These are phyloP conservation scores for Chloromyia formosa DNA, from an alignment of 2,888 invertebrate genomes.

Conservation along the genomic window DNA sequence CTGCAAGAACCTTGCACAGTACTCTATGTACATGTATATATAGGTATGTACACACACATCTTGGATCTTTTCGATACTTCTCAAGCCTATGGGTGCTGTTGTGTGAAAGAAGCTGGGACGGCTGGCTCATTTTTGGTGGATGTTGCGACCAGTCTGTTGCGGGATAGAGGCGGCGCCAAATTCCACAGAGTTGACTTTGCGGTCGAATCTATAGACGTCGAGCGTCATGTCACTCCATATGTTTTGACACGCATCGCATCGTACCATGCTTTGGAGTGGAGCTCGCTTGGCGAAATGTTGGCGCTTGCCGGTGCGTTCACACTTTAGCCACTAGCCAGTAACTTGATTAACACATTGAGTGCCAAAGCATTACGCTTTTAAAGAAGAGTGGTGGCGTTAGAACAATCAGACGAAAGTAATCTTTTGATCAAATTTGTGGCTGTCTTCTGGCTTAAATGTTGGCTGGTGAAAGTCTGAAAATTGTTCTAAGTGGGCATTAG, in stretches of 20 bases:
- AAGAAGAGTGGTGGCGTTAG: too few species aligned
- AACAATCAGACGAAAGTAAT: too few species aligned
- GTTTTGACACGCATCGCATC: slow-evolving; percentile 17
- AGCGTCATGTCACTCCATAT: slow-evolving; percentile 40
- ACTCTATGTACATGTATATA: background rate
- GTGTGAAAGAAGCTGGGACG: background rate
- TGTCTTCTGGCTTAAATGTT: too few species aligned
- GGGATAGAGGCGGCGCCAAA: slow-evolving; percentile 23
- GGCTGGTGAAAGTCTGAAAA: too few species aligned
- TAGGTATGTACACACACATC: too few species aligned
- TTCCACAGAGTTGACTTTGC: slow-evolving; percentile 36
- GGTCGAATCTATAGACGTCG: slow-evolving; percentile 17
- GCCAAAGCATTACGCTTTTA: too few species aligned
- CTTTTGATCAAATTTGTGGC: too few species aligned
- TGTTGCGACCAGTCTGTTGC: slow-evolving; percentile 5
- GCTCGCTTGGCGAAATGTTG: background rate
- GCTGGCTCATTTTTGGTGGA: background rate
- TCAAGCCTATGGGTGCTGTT: background rate
- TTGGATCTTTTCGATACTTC: background rate
- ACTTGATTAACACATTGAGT: slow-evolving; percentile 10
- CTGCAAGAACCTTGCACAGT: background rate
- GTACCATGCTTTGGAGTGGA: slow-evolving; percentile 1
- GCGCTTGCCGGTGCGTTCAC: slow-evolving; percentile 1
- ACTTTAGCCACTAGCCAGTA: background rate
- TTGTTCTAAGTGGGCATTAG: background rate